These are phyloP conservation scores for Enteromius afrohamiltoni DNA, from an alignment of 2,797 vertebrate species.

Conservation along the genomic window DNA sequence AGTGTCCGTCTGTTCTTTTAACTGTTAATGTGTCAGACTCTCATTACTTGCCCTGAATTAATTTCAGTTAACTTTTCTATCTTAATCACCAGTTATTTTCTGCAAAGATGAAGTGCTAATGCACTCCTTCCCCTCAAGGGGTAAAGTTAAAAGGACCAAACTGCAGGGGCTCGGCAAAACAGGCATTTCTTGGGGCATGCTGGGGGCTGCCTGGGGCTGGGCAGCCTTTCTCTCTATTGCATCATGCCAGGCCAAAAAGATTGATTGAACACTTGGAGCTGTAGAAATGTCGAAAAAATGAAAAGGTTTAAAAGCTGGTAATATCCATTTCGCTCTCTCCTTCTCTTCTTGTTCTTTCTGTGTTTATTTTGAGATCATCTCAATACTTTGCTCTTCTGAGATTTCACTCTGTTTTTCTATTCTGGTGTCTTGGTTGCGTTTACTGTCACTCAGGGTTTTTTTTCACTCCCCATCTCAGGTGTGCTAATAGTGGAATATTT, in stretches of 20 bases:
- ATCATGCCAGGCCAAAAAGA: constrained; percentile 73
- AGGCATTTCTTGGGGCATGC: constrained; percentile 61
- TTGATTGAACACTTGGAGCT: constrained; percentile 72
- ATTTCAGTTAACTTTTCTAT: constrained; percentile 31
- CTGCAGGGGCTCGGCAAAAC: constrained; percentile 49
- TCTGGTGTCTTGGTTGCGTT: constrained; percentile 18
- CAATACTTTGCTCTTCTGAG: constrained; percentile 20
- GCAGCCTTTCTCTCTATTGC: constrained; percentile 75
- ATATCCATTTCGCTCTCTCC: constrained; percentile 15
- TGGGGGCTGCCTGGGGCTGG: constrained; percentile 67
- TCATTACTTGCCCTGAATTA: constrained; percentile 8
- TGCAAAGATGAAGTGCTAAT: constrained; percentile 51
- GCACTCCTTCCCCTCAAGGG: constrained; percentile 46
- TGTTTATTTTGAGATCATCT: constrained; percentile 42
- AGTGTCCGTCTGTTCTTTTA: constrained; percentile 36
- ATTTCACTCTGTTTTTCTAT: constrained; percentile 41
- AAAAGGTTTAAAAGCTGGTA: constrained; percentile 45
- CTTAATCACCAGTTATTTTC: constrained; percentile 27
- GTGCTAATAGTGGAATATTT: constrained; percentile 23
- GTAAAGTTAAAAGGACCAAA: constrained; percentile 53
- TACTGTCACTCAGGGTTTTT: constrained; percentile 25
- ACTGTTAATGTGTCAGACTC: constrained; percentile 30
- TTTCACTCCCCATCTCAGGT: background rate
- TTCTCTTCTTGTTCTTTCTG: constrained; percentile 9
- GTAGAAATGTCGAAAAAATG: constrained; percentile 63